phyloP scores from a whole-genome alignment of 2,113 vertebrate species.

The Balaeniceps rex region DNA sequence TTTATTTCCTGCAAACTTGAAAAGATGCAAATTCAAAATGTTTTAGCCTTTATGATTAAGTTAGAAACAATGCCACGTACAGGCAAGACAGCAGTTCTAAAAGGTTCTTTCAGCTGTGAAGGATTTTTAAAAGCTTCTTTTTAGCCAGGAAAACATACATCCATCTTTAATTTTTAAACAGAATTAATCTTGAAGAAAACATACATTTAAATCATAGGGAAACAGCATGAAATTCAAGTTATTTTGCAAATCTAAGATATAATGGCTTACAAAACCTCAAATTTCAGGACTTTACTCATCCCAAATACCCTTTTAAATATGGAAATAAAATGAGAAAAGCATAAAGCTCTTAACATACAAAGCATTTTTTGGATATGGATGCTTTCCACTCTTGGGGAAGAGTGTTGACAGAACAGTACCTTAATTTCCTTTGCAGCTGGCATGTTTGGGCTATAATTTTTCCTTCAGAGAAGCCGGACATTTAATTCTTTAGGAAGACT shows the following conservation, averaged over 20 bases:
- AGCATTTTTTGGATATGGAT: not conserved
- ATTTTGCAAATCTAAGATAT: not conserved
- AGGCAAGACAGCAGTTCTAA: not conserved
- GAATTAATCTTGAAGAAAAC: not conserved
- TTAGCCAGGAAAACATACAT: not conserved
- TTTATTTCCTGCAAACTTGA: not conserved
- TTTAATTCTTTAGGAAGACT: not conserved
- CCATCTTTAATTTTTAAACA: not conserved
- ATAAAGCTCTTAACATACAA: not conserved
- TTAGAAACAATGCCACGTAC: not conserved
- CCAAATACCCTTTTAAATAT: not conserved
- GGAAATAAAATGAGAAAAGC: not conserved
- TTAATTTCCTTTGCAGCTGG: not conserved
- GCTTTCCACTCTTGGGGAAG: not conserved
- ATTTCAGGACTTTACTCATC: not conserved
- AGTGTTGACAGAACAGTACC: not conserved
- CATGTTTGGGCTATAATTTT: conserved; percentile 12
- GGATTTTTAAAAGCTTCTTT: not conserved
- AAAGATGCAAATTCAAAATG: not conserved
- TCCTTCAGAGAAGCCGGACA: not conserved
- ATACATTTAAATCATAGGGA: not conserved
- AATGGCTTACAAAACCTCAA: not conserved
- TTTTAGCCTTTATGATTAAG: not conserved
- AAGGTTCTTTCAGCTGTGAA: not conserved
- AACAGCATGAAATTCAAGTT: not conserved